These are phyloP conservation scores for Cepaea hortensis DNA, from an alignment of 2,888 invertebrate genomes.

Conservation along the genomic window DNA sequence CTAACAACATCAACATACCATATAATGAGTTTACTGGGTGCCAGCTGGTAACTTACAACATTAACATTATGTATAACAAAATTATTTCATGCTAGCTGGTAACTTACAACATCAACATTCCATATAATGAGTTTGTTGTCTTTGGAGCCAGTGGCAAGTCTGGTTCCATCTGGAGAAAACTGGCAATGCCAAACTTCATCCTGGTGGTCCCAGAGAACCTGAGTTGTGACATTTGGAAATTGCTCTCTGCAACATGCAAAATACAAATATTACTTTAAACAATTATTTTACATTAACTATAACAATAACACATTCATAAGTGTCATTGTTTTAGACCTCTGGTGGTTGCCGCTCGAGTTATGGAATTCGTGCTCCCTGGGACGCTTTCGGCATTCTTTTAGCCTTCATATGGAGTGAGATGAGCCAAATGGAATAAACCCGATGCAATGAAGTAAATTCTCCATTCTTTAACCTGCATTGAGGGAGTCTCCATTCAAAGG, in stretches of 20 bases:
- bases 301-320: not conserved
- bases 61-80: too few species aligned
- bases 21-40: conserved; percentile 85
- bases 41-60: too few species aligned
- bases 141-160: conserved; percentile 96
- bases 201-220: conserved; percentile 87
- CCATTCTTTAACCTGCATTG: too few species aligned
- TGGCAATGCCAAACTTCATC: conserved; percentile 99
- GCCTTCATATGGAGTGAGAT: too few species aligned
- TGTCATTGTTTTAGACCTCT: too few species aligned
- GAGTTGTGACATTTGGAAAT: conserved; percentile 89
- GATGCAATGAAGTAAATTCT: too few species aligned
- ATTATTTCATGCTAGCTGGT: too few species aligned
- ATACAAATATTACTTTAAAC: not conserved
- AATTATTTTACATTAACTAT: not conserved
- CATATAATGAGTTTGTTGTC: conserved; percentile 93
- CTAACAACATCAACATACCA: conserved; percentile 94
- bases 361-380: too few species aligned
- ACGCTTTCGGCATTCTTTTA: too few species aligned
- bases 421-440: too few species aligned
- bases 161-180: conserved; percentile 96
- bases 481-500: too few species aligned
- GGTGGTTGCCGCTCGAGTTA: too few species aligned
- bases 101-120: conserved; percentile 91
- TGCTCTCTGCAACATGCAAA: conserved; percentile 81